Base-by-base conservation (phyloP, 2,797 vertebrate species). In the Ctenosaura bakeri region DNA sequence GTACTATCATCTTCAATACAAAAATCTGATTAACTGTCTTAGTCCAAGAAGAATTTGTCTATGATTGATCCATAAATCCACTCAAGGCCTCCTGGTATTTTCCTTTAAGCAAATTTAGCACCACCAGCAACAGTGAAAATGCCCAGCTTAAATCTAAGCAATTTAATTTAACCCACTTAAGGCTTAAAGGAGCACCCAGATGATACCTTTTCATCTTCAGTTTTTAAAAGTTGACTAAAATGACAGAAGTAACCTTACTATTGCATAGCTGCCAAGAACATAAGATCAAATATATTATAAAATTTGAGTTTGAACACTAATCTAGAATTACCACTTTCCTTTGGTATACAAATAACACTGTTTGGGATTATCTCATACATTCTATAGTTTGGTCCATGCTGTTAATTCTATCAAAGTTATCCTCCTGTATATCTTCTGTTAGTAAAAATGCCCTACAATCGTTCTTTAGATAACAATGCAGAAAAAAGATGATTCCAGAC, bases 231-330 rank as follows among this genome's bases (percentile, higher is more conserved):
- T 46, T 87, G 83, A 42, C 85, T 92, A 88, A 93, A 91, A 85
- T 6, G 52, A 87, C n/a, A 42, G 79, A 93, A 54, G 81, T 83
- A 78, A 76, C 74, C 79, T 85, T 76, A 81, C 38, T 91, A 91
- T 88, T 94, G 90, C 91, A 92, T 95, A 94, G 88, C 84, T 94
- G 84, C 91, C 73, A 69, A 76, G 82, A 93, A 92, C 92, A 92
- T 87, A 95, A 95, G 94, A 91, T 90, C 91, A 96, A 97, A 97
- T 97, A 97, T 97, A 97, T 97, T 97, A 97, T 95, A 95, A 94
- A 88, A 95, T 88, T 94, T 93, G 94, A 95, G 71, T 92, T 94
- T 95, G 91, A 90, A 93, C 92, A 89, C 94, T 96, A 93, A 59
- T 95, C 94, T 92, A 97, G 93, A 96, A 96, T 42, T 95, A 96